Evolutionary conservation across 2,797 vertebrate genomes (phyloP).

Genomic region (Chloroceryle inda): DNA sequence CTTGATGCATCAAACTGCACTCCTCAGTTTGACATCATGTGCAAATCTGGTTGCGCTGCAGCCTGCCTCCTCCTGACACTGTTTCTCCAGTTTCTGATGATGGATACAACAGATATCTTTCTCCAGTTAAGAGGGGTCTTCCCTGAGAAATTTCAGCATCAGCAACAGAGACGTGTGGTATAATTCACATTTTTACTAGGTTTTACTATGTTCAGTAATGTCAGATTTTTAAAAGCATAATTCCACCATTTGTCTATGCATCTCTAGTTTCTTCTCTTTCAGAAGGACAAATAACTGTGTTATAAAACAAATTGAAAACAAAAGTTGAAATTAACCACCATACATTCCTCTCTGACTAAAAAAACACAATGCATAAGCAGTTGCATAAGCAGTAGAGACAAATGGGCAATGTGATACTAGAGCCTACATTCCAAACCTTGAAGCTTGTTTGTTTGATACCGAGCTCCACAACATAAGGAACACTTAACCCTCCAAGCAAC

Average conservation of each 20-base stretch:
- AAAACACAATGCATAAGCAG: constrained; percentile 13
- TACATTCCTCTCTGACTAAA: constrained; percentile 40
- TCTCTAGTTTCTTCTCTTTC: constrained; percentile 31
- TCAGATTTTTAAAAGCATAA: background rate
- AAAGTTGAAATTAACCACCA: constrained; percentile 53
- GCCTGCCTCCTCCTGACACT: background rate
- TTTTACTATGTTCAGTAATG: background rate
- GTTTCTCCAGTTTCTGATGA: background rate
- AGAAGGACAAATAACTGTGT: constrained; percentile 33
- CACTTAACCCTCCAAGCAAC: background rate
- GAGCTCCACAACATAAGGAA: background rate
- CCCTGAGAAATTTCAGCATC: background rate
- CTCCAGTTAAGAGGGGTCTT: background rate
- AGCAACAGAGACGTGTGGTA: background rate
- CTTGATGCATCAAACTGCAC: background rate
- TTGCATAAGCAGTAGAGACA: constrained; percentile 6
- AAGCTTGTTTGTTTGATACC: constrained; percentile 45
- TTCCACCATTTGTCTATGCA: background rate
- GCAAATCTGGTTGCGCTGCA: background rate
- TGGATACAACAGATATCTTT: background rate
- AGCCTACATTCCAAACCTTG: background rate
- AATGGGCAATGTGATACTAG: background rate
- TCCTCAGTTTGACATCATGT: background rate
- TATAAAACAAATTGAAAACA: constrained; percentile 66
- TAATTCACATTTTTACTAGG: constrained; percentile 3